Evolutionary conservation across 2,113 vertebrate species (phyloP).

Genomic region (Cepphus grylle): DNA sequence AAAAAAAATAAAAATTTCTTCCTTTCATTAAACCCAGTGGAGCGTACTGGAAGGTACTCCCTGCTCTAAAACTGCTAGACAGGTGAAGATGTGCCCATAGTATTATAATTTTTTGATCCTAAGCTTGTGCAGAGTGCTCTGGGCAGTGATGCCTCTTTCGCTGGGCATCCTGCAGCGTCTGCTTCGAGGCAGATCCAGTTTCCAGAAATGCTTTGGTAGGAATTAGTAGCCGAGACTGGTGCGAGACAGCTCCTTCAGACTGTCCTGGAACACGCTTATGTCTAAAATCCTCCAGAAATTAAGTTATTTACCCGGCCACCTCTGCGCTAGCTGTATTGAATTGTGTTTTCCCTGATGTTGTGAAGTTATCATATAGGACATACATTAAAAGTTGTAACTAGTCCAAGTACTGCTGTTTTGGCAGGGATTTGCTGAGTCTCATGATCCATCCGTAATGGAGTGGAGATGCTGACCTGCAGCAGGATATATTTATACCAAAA

Average conservation of each 20-base stretch:
- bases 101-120: neutral
- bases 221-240: neutral
- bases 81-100: neutral
- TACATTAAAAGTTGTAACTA: slow-evolving; percentile 39
- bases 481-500: slow-evolving; percentile 27
- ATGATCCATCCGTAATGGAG: slow-evolving; percentile 7
- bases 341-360: slow-evolving; percentile 1
- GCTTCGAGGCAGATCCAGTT: neutral
- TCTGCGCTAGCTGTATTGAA: neutral
- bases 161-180: neutral
- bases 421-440: slow-evolving; percentile 39
- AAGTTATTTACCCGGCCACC: neutral
- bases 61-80: neutral
- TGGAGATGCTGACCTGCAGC: slow-evolving; percentile 48
- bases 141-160: neutral
- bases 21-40: neutral
- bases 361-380: neutral
- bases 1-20: neutral
- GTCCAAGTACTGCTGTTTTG: slow-evolving; percentile 40
- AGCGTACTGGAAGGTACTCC: neutral
- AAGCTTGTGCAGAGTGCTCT: neutral
- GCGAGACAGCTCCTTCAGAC: neutral
- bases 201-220: neutral
- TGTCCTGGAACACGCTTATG: neutral
- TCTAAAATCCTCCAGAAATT: neutral